phyloP scores from a whole-genome alignment of 1,140 invertebrate genomes.

The Eueides isabella region DNA sequence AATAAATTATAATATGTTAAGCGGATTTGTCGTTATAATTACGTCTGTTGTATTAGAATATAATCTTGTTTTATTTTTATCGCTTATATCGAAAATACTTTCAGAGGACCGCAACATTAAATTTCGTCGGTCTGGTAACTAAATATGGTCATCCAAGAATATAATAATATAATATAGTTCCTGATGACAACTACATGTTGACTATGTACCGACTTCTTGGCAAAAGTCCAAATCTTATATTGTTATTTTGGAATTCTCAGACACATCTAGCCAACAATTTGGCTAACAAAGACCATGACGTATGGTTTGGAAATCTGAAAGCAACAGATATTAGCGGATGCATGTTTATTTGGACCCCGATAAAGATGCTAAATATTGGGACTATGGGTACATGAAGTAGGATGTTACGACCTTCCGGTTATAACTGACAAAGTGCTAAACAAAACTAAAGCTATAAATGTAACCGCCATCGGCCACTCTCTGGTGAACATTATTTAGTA shows the following conservation, averaged over 20 bases:
- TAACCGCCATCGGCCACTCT: conserved; percentile 79
- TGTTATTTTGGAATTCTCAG: conserved; percentile 86
- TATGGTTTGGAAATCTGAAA: conserved; percentile 89
- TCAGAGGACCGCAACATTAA: background rate
- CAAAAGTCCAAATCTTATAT: conserved; percentile 65
- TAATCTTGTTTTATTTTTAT: background rate
- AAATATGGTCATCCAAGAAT: conserved; percentile 81
- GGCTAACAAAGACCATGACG: conserved; percentile 83
- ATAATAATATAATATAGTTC: conserved; percentile 76
- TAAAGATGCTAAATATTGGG: conserved; percentile 81
- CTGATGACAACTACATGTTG: conserved; percentile 87
- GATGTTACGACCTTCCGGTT: conserved; percentile 85
- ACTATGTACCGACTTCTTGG: conserved; percentile 84
- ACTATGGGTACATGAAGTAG: conserved; percentile 85
- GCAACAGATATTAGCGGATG: conserved; percentile 85
- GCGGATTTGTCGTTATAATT: background rate
- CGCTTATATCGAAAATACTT: background rate
- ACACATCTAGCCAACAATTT: conserved; percentile 80
- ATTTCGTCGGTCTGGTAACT: background rate
- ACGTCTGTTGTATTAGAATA: background rate
- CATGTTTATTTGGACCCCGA: conserved; percentile 79
- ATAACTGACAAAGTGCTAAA: conserved; percentile 84
- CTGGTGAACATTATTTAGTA: conserved; percentile 84
- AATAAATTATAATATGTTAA: background rate
- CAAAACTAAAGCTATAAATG: conserved; percentile 67